Percentiles rank a stretch among this genome's conserved stretches.
phyloP scores from a whole-genome alignment of 2,797 vertebrate species.

The Muscicapa striata region DNA sequence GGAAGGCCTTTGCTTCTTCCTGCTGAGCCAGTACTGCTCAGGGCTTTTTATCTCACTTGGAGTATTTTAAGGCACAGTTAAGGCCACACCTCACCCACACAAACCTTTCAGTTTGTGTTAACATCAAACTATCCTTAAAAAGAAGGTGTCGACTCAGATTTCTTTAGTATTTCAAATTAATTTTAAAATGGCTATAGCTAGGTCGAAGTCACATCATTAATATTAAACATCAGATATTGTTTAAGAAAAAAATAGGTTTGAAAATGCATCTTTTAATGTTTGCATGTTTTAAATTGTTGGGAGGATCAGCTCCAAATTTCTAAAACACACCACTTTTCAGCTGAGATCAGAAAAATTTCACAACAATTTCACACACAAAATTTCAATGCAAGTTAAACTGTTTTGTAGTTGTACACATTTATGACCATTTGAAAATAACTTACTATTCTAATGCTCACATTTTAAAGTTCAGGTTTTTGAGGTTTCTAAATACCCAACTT shows the following conservation, averaged over 20 bases:
- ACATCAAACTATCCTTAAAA: not conserved
- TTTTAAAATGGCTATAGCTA: not conserved
- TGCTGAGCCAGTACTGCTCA: not conserved
- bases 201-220: not conserved
- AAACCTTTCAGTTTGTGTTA: not conserved
- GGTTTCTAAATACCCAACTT: not conserved
- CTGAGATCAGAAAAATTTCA: not conserved
- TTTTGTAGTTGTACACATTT: not conserved
- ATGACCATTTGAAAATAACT: not conserved
- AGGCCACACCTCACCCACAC: not conserved
- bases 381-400: not conserved
- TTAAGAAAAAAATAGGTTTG: not conserved
- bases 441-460: not conserved
- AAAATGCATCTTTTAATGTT: not conserved
- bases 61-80: not conserved
- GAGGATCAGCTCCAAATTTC: not conserved
- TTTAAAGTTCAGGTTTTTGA: not conserved
- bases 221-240: not conserved
- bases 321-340: not conserved
- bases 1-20: not conserved
- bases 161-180: not conserved
- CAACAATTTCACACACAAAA: not conserved
- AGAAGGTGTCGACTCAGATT: not conserved
- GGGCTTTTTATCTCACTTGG: not conserved
- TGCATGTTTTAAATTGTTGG: not conserved